Conservation (phyloP, 2,888 invertebrate genomes). For the Agrotis clavis region DNA sequence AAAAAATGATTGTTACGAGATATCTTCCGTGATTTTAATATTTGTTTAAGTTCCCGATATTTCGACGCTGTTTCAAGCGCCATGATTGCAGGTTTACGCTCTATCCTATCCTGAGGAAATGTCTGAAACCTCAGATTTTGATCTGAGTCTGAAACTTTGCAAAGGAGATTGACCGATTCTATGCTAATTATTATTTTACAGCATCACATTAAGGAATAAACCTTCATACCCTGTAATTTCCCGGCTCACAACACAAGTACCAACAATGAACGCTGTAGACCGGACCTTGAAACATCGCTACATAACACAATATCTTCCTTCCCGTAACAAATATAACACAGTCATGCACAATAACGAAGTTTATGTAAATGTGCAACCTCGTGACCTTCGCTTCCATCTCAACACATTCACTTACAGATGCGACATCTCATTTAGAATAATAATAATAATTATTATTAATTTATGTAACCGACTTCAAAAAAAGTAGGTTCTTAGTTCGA, state of each 20-base stretch:
- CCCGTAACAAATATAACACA: conserved; percentile 30
- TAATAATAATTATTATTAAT: neutral
- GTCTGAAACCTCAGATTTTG: too few relatives aligned
- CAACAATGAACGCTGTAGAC: conserved; percentile 5
- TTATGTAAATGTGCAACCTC: conserved; percentile 68
- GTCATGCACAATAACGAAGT: conserved; percentile 48
- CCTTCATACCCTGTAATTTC: conserved; percentile 1
- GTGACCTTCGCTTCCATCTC: conserved; percentile 81
- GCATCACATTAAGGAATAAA: neutral
- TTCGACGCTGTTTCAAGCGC: too few relatives aligned
- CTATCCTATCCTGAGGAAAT: too few relatives aligned
- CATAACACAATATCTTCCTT: conserved; percentile 36
- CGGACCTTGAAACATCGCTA: conserved; percentile 27
- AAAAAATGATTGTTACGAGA: too few relatives aligned
- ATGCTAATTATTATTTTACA: too few relatives aligned
- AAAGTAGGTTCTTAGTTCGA: too few relatives aligned
- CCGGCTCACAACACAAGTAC: neutral
- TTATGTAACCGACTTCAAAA: too few relatives aligned
- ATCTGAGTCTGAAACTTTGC: too few relatives aligned
- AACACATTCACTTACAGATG: conserved; percentile 53
- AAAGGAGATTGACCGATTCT: too few relatives aligned
- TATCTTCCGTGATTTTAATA: too few relatives aligned
- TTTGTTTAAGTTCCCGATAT: too few relatives aligned
- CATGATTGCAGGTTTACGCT: too few relatives aligned
- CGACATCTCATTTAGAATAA: conserved; percentile 32